A percentile compares a stretch with the other conserved stretches of the same genome.
phyloP scores from a whole-genome alignment of 2,113 vertebrate species.

The Lophochroa leadbeateri region DNA sequence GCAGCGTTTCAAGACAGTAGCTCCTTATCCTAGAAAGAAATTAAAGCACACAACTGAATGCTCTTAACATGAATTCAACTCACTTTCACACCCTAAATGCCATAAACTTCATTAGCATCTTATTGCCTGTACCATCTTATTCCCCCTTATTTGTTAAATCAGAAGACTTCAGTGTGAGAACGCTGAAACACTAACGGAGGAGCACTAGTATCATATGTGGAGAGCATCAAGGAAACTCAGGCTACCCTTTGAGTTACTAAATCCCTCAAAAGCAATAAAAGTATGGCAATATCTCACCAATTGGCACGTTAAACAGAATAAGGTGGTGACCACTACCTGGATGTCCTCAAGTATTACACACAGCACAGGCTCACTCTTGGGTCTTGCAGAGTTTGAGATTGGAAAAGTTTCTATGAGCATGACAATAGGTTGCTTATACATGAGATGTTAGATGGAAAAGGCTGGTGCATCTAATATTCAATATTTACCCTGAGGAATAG shows the following conservation, averaged over 20 bases:
- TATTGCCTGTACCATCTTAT: not conserved
- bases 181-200: not conserved
- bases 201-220: not conserved
- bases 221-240: not conserved
- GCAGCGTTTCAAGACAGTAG: not conserved
- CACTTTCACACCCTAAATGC: not conserved
- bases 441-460: not conserved
- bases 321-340: not conserved
- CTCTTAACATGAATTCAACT: not conserved
- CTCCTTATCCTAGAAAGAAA: not conserved
- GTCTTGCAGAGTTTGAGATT: not conserved
- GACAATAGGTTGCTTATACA: not conserved
- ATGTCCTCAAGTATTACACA: fast-evolving
- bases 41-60: not conserved
- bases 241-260: not conserved
- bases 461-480: not conserved
- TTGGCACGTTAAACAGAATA: not conserved
- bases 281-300: not conserved
- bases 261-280: not conserved
- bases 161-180: not conserved
- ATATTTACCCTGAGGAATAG: not conserved
- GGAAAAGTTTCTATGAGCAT: not conserved
- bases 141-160: not conserved
- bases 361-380: not conserved
- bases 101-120: not conserved